Base-by-base conservation (phyloP, 2,888 invertebrate genomes). In the Hirudinaria manillensis region DNA sequence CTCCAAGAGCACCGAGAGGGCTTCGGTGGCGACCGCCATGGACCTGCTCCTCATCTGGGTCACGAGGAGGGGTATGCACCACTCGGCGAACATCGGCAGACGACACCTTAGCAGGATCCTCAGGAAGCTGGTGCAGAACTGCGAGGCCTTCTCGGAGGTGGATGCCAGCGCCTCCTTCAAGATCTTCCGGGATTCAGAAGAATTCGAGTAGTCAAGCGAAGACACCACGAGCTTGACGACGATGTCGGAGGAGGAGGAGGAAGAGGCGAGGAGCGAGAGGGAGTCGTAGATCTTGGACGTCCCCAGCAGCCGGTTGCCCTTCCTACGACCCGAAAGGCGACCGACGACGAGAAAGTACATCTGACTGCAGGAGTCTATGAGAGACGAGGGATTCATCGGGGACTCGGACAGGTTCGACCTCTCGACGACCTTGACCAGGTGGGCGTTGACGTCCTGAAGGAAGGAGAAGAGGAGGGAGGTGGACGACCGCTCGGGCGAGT, bases 261-360 rank as follows among this genome's bases (percentile, higher is more conserved):
- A 34, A 3, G 34, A 34, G 29, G 36, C 29, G 16, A 68, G 1
- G n/a, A n/a, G 68, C 16, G 32, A 68, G 36, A 68, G 34, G 92
- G 90, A 89, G 82, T 91, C 90, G 84, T 91, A 91, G 78, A 93
- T 88, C 72, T 89, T 89, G 68, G 91, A 89, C 81, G 89, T 90
- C 78, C 91, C 91, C 70, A 96, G 88, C 74, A 91, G 88, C 79
- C 82, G 81, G 70, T 84, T 82, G 0, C 88, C 88, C 73, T 82
- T 82, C 19, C 78, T 78, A 32, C 83, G 82, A 45, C 83, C 81
- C 38, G 86, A 85, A 34, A 96, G 88, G 80, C 93, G 91, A 0
- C 96, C 96, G 78, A 96, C 90, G 83, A 94, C 92, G 67, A 97
- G 88, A 86, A 97, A 97, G 87, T 96, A 97, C 87, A 92, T 92